Conservation (phyloP, 2,888 invertebrate genomes). For the Deilephila porcellus region DNA sequence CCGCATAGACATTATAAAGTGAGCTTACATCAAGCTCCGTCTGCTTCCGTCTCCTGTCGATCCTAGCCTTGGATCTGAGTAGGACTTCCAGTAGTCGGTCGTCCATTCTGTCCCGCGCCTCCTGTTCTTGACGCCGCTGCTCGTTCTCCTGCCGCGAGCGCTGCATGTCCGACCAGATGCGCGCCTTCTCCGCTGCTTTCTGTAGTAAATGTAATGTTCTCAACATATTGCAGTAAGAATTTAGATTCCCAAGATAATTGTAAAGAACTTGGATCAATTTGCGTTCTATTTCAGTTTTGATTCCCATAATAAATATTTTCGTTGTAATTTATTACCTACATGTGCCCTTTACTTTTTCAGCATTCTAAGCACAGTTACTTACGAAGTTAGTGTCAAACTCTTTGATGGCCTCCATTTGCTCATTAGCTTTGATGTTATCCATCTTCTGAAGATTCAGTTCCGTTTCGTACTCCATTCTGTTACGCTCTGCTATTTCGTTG, state of each 20-base stretch:
- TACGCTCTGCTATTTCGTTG: constrained; percentile 65
- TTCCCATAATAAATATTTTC: no score
- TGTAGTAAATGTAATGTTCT: constrained; percentile 35
- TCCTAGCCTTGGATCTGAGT: constrained; percentile 51
- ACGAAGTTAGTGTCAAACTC: constrained; percentile 72
- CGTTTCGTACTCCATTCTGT: constrained; percentile 63
- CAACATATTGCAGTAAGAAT: no score
- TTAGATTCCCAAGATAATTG: neutral
- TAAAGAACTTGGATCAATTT: no score
- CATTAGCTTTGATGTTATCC: constrained; percentile 65
- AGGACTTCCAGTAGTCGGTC: constrained; percentile 66
- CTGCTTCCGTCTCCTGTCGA: constrained; percentile 52
- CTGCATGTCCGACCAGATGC: constrained; percentile 66
- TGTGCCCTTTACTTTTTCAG: no score
- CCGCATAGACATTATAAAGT: neutral
- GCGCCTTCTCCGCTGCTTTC: constrained; percentile 64
- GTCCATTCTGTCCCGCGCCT: constrained; percentile 61
- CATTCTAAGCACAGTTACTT: constrained; percentile 39
- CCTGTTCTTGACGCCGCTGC: constrained; percentile 52
- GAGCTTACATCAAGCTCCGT: constrained; percentile 64
- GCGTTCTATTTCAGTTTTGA: no score
- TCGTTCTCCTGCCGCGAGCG: constrained; percentile 51
- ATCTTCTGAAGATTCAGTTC: constrained; percentile 67
- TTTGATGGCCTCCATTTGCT: constrained; percentile 66
- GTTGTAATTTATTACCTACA: no score